Conservation (phyloP, 2,888 invertebrate species). For the Stenodera caucasica region DNA sequence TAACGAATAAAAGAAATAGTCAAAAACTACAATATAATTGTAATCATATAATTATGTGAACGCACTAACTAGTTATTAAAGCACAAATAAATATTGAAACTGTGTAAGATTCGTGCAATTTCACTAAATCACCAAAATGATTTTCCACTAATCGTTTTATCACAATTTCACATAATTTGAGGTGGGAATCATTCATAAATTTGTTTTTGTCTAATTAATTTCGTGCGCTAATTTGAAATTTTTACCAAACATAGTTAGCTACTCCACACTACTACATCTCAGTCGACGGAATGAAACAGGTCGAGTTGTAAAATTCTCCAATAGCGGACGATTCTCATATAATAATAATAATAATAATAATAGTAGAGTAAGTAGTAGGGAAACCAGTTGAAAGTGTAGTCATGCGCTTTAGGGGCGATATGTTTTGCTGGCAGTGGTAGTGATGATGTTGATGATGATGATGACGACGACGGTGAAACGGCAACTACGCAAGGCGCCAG, state of each 20-base stretch:
- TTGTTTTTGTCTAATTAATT: too few relatives aligned
- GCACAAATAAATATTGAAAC: too few relatives aligned
- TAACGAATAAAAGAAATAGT: background rate
- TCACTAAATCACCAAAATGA: too few relatives aligned
- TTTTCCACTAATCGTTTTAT: too few relatives aligned
- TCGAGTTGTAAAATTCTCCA: constrained; percentile 1
- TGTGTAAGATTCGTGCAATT: too few relatives aligned
- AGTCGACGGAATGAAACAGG: constrained; percentile 25
- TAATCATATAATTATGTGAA: too few relatives aligned
- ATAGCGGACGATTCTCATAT: background rate
- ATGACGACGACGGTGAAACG: constrained; percentile 23
- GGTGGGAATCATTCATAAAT: too few relatives aligned
- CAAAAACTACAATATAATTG: background rate
- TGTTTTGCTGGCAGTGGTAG: background rate
- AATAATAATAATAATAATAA: constrained; percentile 4
- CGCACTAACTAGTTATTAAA: too few relatives aligned
- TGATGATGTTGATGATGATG: background rate
- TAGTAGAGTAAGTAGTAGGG: background rate
- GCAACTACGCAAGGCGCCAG: constrained; percentile 51
- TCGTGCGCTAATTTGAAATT: too few relatives aligned
- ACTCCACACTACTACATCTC: background rate
- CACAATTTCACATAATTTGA: too few relatives aligned
- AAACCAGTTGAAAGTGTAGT: constrained; percentile 6
- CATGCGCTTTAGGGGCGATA: constrained; percentile 2
- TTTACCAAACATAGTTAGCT: too few relatives aligned